These are phyloP conservation scores for Brachionus rubens DNA, from an alignment of 1,140 invertebrate species.

Conservation along the genomic window DNA sequence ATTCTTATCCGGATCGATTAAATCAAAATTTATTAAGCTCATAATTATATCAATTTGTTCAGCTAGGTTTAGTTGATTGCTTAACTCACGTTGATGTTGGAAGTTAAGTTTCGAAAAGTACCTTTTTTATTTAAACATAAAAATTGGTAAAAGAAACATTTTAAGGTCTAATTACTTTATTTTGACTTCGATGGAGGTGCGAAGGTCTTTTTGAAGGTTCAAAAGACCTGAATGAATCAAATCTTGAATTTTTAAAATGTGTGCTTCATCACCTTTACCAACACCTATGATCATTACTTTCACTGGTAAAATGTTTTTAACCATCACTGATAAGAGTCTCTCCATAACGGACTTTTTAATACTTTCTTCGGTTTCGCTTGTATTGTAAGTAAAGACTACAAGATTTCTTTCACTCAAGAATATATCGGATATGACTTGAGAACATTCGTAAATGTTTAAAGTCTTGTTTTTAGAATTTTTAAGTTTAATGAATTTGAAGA, in stretches of 20 bases:
- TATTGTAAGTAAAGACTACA: background rate
- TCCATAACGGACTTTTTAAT: background rate
- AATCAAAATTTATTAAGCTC: background rate
- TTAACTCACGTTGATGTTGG: background rate
- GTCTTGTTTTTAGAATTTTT: background rate
- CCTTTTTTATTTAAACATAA: too few relatives aligned
- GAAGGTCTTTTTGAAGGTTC: background rate
- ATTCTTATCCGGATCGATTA: slow-evolving; percentile 8
- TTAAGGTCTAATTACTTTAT: background rate
- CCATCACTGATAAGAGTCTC: background rate
- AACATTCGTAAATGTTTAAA: slow-evolving; percentile 6
- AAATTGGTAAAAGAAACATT: background rate
- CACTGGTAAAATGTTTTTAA: slow-evolving; percentile 3
- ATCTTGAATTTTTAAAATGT: background rate
- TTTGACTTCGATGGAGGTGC: background rate
- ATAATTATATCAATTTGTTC: background rate
- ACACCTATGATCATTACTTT: background rate
- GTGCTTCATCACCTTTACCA: background rate
- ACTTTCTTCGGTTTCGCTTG: background rate
- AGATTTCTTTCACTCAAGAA: background rate
- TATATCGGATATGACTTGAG: background rate
- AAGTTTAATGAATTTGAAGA: background rate
- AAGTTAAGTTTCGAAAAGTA: background rate
- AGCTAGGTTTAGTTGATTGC: slow-evolving; percentile 24
- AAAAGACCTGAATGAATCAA: background rate